These are phyloP conservation scores for Chelonoidis abingdonii DNA, from an alignment of 2,113 vertebrate genomes.

Conservation along the genomic window DNA sequence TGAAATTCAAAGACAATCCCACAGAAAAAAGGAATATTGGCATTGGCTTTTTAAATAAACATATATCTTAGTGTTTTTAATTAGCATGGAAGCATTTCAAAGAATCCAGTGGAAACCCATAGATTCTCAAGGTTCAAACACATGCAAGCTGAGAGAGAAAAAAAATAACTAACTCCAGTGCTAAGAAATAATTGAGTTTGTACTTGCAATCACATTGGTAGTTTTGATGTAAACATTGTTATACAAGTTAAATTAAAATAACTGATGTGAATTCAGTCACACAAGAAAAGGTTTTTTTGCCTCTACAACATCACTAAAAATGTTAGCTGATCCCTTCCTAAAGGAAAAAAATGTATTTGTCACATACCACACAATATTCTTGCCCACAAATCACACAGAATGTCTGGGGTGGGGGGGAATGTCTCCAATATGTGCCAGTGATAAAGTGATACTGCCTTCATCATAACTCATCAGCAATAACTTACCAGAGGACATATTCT, in stretches of 20 bases:
- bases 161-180: neutral
- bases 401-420: neutral
- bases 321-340: neutral
- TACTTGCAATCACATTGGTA: neutral
- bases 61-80: neutral
- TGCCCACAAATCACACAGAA: neutral
- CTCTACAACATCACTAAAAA: neutral
- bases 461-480: fast-evolving
- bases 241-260: neutral
- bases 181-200: neutral
- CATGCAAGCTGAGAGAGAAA: neutral
- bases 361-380: fast-evolving
- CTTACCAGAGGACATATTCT: neutral
- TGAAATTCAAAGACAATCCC: neutral
- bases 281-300: neutral
- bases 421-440: neutral
- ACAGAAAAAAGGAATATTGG: neutral
- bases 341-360: neutral
- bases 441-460: fast-evolving
- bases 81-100: neutral
- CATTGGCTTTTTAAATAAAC: neutral
- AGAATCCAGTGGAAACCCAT: slow-evolving; percentile 8
- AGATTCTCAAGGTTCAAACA: neutral
- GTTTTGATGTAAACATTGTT: neutral
- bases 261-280: neutral